Conservation (phyloP, 2,797 vertebrate species). For the Morus bassanus region DNA sequence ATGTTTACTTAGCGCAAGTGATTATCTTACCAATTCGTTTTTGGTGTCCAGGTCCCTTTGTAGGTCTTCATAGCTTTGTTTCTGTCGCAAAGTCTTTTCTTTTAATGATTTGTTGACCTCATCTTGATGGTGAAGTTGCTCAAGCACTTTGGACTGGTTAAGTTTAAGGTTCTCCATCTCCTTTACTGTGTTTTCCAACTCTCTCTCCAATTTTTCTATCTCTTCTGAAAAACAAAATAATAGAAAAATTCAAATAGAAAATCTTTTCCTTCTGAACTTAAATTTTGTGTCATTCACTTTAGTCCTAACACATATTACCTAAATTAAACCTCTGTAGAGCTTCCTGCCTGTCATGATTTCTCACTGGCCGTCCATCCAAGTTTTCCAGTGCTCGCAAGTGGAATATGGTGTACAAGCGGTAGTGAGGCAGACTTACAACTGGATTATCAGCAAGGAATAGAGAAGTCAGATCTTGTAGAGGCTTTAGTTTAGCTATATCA, state of each 20-base stretch:
- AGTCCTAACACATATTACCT: conserved; percentile 68
- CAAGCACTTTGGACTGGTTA: conserved; percentile 70
- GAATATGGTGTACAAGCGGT: conserved; percentile 80
- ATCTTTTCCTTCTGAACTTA: background rate
- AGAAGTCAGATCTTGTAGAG: conserved; percentile 82
- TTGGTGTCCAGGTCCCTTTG: conserved; percentile 80
- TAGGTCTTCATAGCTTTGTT: conserved; percentile 71
- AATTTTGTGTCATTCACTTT: background rate
- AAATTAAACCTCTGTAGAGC: conserved; percentile 83
- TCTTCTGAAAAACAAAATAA: conserved; percentile 75
- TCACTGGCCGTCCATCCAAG: conserved; percentile 81
- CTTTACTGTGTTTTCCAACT: conserved; percentile 73
- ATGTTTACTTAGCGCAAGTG: background rate
- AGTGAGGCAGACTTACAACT: conserved; percentile 79
- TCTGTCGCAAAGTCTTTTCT: conserved; percentile 73
- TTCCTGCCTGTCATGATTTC: conserved; percentile 75
- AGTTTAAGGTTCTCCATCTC: conserved; percentile 77
- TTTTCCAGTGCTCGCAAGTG: conserved; percentile 81
- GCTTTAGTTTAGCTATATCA: conserved; percentile 82
- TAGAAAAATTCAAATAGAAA: background rate
- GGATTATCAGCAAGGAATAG: conserved; percentile 82
- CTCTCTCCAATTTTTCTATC: conserved; percentile 81
- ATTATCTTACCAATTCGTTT: conserved; percentile 81
- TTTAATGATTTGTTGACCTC: conserved; percentile 75
- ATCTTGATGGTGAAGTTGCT: conserved; percentile 77